Percentiles rank a stretch among this genome's conserved stretches.
phyloP scores from a whole-genome alignment of 2,113 vertebrate species.

The Ophthalmolycus amberensis region DNA sequence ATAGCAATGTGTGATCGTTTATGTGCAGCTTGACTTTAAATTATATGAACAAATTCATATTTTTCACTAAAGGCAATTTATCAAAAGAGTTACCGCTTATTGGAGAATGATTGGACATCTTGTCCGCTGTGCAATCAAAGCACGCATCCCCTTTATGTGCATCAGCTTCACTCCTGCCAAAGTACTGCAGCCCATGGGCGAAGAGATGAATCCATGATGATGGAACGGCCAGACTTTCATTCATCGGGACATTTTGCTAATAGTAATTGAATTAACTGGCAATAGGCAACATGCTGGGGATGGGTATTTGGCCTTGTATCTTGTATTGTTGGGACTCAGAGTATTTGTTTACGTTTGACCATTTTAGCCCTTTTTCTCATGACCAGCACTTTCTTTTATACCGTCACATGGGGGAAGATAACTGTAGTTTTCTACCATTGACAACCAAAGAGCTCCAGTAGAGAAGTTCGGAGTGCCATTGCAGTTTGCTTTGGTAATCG shows the following conservation, averaged over 20 bases:
- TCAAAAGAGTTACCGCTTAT: not conserved
- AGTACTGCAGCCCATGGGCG: constrained; percentile 24
- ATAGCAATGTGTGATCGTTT: not conserved
- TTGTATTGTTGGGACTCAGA: not conserved
- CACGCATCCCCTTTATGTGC: not conserved
- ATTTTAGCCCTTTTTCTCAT: not conserved
- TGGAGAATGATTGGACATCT: not conserved
- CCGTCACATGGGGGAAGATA: not conserved
- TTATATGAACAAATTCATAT: not conserved
- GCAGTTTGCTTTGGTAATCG: not conserved
- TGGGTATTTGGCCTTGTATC: not conserved
- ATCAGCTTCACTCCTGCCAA: constrained; percentile 16
- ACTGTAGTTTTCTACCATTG: not conserved
- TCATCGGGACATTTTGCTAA: constrained; percentile 44
- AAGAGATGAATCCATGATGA: constrained; percentile 46
- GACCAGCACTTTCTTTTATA: not conserved
- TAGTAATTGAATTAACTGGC: constrained; percentile 37
- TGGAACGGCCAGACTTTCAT: constrained; percentile 26
- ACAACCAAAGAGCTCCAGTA: not conserved
- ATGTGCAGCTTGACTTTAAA: not conserved
- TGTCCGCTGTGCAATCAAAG: constrained; percentile 14
- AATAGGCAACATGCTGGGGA: not conserved
- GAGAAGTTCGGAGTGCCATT: not conserved
- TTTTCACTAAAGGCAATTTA: not conserved
- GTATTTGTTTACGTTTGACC: not conserved